Base-by-base conservation (phyloP, 2,113 vertebrate genomes). In the Zosterops hypoxanthus region DNA sequence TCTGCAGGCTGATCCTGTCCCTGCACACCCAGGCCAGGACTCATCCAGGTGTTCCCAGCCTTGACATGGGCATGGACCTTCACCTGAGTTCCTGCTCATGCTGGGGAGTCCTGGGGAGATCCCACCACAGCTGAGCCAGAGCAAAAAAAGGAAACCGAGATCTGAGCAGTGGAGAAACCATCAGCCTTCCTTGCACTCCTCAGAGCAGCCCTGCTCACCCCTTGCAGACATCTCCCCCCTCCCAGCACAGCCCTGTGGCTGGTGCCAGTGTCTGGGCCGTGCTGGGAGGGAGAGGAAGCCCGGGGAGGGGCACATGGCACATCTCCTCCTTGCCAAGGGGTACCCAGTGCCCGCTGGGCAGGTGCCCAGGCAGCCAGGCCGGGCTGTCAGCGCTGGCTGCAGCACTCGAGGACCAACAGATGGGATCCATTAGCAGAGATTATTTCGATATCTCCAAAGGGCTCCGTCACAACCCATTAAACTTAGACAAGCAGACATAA, bases 401-500 rank as follows among this genome's bases (percentile, higher is more conserved):
- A 20, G 23, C 23, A 55, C 42, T 53, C 0, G 1, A 42, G 66
- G 25, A 75, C 34, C 82, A 90, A 86, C 95, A 96, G 93, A 91
- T 95, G 94, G 93, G 92, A 96, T 93, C 90, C 68, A 93, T 97
- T 95, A 96, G 85, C 47, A 42, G 87, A 65, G 71, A 81, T 95
- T 92, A 88, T 95, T 96, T 86, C 88, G 90, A 60, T 88, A 92
- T 88, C 93, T 95, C 92, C 79, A 49, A 90, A 93, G 79, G 82
- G 52, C 75, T 94, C 85, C 0, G 14, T 93, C 94, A 94, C 94
- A 90, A 86, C 71, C 82, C 94, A 95, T 93, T 95, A 86, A 61
- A 77, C 56, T 56, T 69, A 61, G 88, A 95, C 80, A 87, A 84
- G 88, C 96, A 92, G 70, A 47, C 49, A 26, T 94, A 87, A 96